Percentiles rank a stretch among this genome's conserved stretches.
These are phyloP conservation scores for Anguilla anguilla DNA, from an alignment of 2,797 vertebrate genomes.

Conservation along the genomic window DNA sequence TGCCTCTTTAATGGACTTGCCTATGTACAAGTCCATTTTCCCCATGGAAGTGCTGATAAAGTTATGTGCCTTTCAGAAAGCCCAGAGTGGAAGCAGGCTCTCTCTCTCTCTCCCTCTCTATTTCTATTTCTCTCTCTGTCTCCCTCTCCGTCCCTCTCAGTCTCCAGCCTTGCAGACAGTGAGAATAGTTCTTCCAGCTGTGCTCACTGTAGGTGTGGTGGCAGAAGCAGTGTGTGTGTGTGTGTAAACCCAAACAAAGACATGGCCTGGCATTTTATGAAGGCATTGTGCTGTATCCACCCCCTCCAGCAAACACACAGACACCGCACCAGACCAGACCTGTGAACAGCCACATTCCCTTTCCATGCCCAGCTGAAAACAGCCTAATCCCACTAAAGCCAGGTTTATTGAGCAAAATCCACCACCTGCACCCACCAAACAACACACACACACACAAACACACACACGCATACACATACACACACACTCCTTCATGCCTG, in stretches of 20 bases:
- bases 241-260: slow-evolving; percentile 7
- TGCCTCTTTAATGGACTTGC: background rate
- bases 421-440: background rate
- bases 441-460: background rate
- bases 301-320: background rate
- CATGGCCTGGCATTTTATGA: slow-evolving; percentile 19
- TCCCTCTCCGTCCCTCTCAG: background rate
- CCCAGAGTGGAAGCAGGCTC: background rate
- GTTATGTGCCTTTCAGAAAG: slow-evolving; percentile 2
- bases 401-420: slow-evolving; percentile 20
- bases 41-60: slow-evolving; percentile 3
- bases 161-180: background rate
- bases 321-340: slow-evolving; percentile 26
- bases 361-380: background rate
- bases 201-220: background rate
- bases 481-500: too few relatives aligned
- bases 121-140: background rate
- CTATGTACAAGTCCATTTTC: background rate
- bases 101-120: background rate
- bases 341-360: slow-evolving; percentile 31
- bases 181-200: slow-evolving; percentile 15
- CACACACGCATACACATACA: background rate
- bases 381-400: slow-evolving; percentile 37
- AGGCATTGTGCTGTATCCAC: slow-evolving; percentile 21
- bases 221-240: background rate